Conservation (phyloP, 2,797 vertebrate species). For the Uromys caudimaculatus region DNA sequence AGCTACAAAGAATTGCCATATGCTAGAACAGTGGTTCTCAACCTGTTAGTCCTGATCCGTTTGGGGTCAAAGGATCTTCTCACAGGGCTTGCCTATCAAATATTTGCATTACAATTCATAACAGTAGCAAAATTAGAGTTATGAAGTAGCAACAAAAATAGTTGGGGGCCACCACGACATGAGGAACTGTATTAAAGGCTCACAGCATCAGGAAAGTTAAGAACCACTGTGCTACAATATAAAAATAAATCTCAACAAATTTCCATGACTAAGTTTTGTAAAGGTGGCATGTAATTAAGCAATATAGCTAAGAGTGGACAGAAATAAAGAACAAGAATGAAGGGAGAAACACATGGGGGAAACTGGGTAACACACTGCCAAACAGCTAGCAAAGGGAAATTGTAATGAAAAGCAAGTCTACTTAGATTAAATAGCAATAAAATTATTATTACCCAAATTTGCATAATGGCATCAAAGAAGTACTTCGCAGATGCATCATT, state of each 20-base stretch:
- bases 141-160: background rate
- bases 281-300: background rate
- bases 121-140: background rate
- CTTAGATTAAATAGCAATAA: background rate
- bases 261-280: background rate
- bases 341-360: background rate
- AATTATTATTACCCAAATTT: background rate
- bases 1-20: background rate
- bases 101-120: background rate
- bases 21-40: background rate
- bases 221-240: no score
- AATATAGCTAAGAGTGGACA: background rate
- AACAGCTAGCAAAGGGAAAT: background rate
- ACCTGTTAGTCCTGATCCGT: background rate
- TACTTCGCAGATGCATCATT: background rate
- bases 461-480: background rate
- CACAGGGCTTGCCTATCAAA: background rate
- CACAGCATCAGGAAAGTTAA: background rate
- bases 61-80: background rate
- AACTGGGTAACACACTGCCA: background rate
- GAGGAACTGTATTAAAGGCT: background rate
- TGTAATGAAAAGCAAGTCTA: background rate
- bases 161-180: background rate
- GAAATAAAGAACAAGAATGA: background rate
- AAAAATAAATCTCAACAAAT: constrained; percentile 11